Base-by-base conservation (phyloP, 2,888 invertebrate species). In the Stictocephala bisonia region DNA sequence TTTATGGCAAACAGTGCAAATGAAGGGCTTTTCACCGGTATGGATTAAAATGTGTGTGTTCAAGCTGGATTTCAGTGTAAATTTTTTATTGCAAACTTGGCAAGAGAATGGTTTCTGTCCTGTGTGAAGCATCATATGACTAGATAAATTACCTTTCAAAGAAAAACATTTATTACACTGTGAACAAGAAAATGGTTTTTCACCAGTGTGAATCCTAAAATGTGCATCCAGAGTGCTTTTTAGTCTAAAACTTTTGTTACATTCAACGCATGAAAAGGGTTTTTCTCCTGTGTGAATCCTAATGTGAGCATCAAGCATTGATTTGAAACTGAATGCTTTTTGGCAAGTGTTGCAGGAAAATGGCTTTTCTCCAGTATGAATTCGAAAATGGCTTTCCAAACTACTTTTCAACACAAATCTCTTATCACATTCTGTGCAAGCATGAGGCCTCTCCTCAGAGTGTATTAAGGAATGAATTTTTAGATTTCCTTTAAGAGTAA, bases 301-400 rank as follows among this genome's bases (percentile, higher is more conserved):
- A 41, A 56, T 26, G 20, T 70, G 70, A 41, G 70, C 31, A 70
- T 56, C 56, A 26, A 70, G 56, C 53, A 56, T 70, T 4, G 56
- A 56, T 20, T 56, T 41, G 41, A 56, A 56, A 26, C 70, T 53
- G 31, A 70, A 70, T n/a, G 56, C 27, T 56, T 70, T 70, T 7
- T 24, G 27, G 20, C 70, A 70, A n/a, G 41, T 24, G 3, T 50
- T 7, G 31, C 77, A 77, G 18, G 51, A 15, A 51, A 69, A 75
- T 6, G 75, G 78, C 40, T 77, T 76, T 15, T 78, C 78, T 13
- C 79, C 80, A 7, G 77, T 76, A 48, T 81, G 82, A 18, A 79
- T 78, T 40, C 77, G 77, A 3, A 77, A 67, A 64, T 81, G 80
- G 11, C 79, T 72, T 11, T 76, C 72, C 11, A 79, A 72, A 29